Evolutionary conservation across 2,888 invertebrate species (phyloP).

Genomic region (Drosophila paranaensis): DNA sequence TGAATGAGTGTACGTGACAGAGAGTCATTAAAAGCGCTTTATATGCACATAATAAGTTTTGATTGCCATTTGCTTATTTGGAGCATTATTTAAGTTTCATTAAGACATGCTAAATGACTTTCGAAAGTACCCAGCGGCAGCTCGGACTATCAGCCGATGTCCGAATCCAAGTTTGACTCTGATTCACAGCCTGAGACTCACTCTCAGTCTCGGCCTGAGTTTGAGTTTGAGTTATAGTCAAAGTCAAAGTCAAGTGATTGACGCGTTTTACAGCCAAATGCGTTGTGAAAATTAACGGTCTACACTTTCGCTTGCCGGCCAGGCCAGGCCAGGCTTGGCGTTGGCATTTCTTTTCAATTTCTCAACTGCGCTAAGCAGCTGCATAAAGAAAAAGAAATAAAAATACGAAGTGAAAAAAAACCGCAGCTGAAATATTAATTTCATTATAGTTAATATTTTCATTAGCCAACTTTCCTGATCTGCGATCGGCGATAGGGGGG

Average conservation of each 20-base stretch:
- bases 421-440: slow-evolving; percentile 69
- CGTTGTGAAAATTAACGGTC: slow-evolving; percentile 70
- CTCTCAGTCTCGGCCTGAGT: slow-evolving; percentile 29
- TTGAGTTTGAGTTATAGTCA: slow-evolving; percentile 24
- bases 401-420: too few relatives aligned
- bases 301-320: slow-evolving; percentile 70
- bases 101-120: slow-evolving; percentile 78
- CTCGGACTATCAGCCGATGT: background rate
- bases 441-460: slow-evolving; percentile 76
- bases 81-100: slow-evolving; percentile 75
- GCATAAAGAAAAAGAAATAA: slow-evolving; percentile 5
- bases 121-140: slow-evolving; percentile 61
- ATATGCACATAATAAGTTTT: slow-evolving; percentile 64
- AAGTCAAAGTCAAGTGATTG: slow-evolving; percentile 60
- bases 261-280: slow-evolving; percentile 60
- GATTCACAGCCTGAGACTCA: slow-evolving; percentile 1
- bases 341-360: slow-evolving; percentile 56
- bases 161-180: slow-evolving; percentile 5
- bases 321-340: slow-evolving; percentile 37
- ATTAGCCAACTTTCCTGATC: slow-evolving; percentile 73
- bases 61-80: slow-evolving; percentile 77
- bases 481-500: slow-evolving; percentile 47
- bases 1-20: slow-evolving; percentile 37
- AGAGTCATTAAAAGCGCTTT: slow-evolving; percentile 59
- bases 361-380: slow-evolving; percentile 34